phyloP scores from a whole-genome alignment of 2,113 vertebrate genomes.

The Edolisoma coerulescens region DNA sequence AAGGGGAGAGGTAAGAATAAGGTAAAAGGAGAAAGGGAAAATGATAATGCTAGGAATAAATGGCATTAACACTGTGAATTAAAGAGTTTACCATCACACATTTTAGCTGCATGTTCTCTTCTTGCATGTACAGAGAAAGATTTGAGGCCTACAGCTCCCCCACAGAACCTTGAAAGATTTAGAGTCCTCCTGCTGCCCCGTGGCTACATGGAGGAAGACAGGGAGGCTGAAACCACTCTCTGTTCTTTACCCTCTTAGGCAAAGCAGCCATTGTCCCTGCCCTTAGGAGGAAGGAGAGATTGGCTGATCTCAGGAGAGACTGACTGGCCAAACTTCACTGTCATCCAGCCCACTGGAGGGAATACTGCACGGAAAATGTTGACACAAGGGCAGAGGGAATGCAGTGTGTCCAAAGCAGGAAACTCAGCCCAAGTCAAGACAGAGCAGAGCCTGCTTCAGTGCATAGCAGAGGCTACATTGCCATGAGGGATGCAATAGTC shows the following conservation, averaged over 20 bases:
- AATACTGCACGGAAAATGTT: background rate
- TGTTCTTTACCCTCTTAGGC: background rate
- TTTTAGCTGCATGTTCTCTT: background rate
- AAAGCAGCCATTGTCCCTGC: background rate
- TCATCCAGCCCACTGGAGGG: background rate
- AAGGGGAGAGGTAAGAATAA: background rate
- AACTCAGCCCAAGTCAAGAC: background rate
- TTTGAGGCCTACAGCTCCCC: background rate
- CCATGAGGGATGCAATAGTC: background rate
- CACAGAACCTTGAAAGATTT: background rate
- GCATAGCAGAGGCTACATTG: background rate
- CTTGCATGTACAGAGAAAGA: background rate
- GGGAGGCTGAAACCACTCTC: background rate
- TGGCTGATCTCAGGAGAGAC: background rate
- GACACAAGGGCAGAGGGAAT: background rate
- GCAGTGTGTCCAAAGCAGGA: background rate
- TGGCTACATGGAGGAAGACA: background rate
- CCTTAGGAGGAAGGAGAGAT: background rate
- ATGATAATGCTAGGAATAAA: background rate
- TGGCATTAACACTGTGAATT: background rate
- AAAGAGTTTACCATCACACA: background rate
- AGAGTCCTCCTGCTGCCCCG: background rate
- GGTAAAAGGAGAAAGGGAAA: background rate
- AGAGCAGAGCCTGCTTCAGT: background rate
- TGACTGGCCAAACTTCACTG: background rate